Evolutionary conservation across 2,797 vertebrate genomes (phyloP).

Genomic region (Hirundo rustica): DNA sequence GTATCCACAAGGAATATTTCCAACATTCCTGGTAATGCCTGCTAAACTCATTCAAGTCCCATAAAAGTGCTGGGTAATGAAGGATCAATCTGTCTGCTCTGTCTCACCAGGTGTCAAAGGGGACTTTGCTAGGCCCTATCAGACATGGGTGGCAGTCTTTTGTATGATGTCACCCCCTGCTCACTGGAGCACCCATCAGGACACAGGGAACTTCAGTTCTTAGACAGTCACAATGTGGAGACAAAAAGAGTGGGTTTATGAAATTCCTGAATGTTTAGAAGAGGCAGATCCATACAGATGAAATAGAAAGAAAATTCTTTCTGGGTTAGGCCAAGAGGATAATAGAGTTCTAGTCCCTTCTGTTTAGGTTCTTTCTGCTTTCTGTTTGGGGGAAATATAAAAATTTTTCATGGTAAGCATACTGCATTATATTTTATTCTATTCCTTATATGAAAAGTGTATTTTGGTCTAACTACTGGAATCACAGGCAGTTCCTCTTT

Average conservation of each 20-base stretch:
- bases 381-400: rapidly evolving
- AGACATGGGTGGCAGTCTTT: not conserved
- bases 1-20: not conserved
- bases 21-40: not conserved
- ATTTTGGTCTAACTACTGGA: not conserved
- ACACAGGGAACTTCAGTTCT: not conserved
- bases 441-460: rapidly evolving
- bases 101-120: not conserved
- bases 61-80: not conserved
- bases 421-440: not conserved
- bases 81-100: not conserved
- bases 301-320: not conserved
- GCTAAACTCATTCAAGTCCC: rapidly evolving
- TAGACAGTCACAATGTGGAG: not conserved
- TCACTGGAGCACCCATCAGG: not conserved
- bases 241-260: not conserved
- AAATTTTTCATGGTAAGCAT: not conserved
- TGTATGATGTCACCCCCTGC: not conserved
- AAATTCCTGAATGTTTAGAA: not conserved
- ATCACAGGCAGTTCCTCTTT: not conserved
- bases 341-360: not conserved
- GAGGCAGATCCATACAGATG: not conserved
- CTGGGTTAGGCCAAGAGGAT: not conserved
- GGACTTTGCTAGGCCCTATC: not conserved
- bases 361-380: not conserved